phyloP scores from a whole-genome alignment of 2,888 invertebrate genomes.

The Marronus borbonicus region DNA sequence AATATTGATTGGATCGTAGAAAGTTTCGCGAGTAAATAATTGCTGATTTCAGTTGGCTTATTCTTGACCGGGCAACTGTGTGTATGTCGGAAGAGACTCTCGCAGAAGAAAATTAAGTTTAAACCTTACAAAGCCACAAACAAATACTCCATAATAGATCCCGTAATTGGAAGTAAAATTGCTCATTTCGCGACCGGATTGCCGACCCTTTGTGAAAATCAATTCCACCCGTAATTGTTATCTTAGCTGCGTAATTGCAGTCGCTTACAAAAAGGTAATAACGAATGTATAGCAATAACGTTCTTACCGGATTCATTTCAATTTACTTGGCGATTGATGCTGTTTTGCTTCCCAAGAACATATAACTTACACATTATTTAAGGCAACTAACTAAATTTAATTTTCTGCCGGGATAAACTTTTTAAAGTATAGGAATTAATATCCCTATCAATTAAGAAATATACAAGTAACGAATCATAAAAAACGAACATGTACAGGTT shows the following conservation, averaged over 20 bases:
- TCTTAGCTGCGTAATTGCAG: constrained; percentile 48
- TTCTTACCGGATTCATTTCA: constrained; percentile 17
- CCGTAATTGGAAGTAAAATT: constrained; percentile 60
- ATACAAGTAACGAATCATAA: too few species aligned
- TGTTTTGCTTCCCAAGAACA: neutral
- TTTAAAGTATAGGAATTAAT: too few species aligned
- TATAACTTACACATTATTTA: neutral
- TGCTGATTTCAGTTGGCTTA: too few species aligned
- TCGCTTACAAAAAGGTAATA: constrained; percentile 26
- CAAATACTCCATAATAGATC: constrained; percentile 55
- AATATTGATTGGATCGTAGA: too few species aligned
- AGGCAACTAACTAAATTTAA: too few species aligned
- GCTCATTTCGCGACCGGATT: constrained; percentile 58
- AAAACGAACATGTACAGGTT: too few species aligned
- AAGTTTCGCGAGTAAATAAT: too few species aligned
- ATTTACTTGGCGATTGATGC: neutral
- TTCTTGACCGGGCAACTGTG: neutral
- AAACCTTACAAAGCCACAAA: constrained; percentile 55
- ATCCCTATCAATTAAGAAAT: neutral
- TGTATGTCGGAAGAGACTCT: neutral
- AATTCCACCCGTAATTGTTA: constrained; percentile 58
- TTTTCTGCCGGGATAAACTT: too few species aligned
- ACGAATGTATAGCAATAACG: constrained; percentile 10
- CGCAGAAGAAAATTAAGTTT: constrained; percentile 27
- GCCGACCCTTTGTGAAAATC: constrained; percentile 54